Percentiles rank a stretch among this genome's conserved stretches.
phyloP scores from a whole-genome alignment of 2,888 invertebrate genomes.

The Melanchra persicariae region DNA sequence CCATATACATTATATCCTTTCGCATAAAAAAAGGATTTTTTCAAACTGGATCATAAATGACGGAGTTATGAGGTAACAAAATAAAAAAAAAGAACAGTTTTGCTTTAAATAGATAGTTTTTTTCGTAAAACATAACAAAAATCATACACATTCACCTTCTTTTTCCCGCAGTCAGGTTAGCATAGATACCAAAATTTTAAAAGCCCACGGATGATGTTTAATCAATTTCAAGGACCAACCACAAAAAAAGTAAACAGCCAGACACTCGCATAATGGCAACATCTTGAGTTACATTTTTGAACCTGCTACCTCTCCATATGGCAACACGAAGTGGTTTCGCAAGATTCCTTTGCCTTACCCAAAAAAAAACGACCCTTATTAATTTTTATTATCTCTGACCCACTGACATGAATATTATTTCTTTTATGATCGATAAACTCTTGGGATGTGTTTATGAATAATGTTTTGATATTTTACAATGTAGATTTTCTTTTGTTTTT shows the following conservation, averaged over 20 bases:
- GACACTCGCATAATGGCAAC: background rate
- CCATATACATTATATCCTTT: too few species aligned
- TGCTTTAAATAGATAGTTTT: too few species aligned
- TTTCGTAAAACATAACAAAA: too few species aligned
- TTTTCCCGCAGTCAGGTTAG: background rate
- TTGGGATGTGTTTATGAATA: background rate
- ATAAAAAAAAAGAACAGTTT: too few species aligned
- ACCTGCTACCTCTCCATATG: constrained; percentile 22
- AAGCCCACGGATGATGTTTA: background rate
- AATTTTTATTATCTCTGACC: constrained; percentile 30
- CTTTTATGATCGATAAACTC: constrained; percentile 10
- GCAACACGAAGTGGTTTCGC: constrained; percentile 29
- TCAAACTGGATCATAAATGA: too few species aligned
- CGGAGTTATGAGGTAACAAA: too few species aligned
- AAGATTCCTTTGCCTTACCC: constrained; percentile 24
- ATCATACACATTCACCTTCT: too few species aligned
- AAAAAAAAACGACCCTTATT: constrained; percentile 35
- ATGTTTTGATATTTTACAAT: background rate
- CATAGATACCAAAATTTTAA: background rate
- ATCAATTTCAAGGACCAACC: constrained; percentile 8
- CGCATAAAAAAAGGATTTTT: too few species aligned
- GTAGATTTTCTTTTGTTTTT: background rate
- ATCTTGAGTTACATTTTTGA: constrained; percentile 23
- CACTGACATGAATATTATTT: constrained; percentile 22
- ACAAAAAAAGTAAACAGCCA: constrained; percentile 27